Evolutionary conservation across 2,113 vertebrate genomes (phyloP), one percentile per base, ranked within the genome.

Genomic region (Tenebrosternarchus preto): DNA sequence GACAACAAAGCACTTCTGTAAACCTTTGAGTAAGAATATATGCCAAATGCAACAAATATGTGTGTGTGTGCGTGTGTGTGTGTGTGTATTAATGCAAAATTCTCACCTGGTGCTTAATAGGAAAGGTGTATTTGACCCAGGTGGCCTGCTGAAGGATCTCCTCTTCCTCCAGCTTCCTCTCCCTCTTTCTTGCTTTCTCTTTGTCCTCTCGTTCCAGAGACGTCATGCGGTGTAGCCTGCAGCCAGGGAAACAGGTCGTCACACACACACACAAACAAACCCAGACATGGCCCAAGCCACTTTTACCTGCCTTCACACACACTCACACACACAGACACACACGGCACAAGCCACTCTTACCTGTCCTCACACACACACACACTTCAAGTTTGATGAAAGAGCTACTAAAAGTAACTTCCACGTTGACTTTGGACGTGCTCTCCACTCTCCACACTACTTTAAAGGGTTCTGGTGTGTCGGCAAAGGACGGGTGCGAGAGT

Each of bases 141-240:
- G 95, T 96, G 64, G 95, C 95, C 83, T 96, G 95, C 82, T 95
- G 95, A 94, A 96, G 94, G 1, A 93, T 95, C 91, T 96, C 95
- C 82, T 96, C 95, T 80, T 96, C 95, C 87, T 96, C 95, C 83
- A 94, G 94, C 56, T 96, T 96, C 82, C 93, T 94, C 87, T 96
- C 95, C 78, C 95, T 95, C 90, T 96, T 96, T 90, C 94, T 95
- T n/a, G 94, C 93, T 87, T 96, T 96, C 76, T 96, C 95, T 64
- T 96, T 96, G 84, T 96, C 95, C 85, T 96, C 95, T 88, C 95
- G 94, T 88, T 96, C 95, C 85, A 95, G 89, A 55, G 95, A 94
- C 77, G 95, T 96, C 94, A 96, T 95, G 82, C 95, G 92, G 72
- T 94, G 95, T 83, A 96, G 89, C 39, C 95, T 96, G 85, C 2